Evolutionary conservation across 2,888 invertebrate species (phyloP).

Genomic region (Steinernema scapterisci): DNA sequence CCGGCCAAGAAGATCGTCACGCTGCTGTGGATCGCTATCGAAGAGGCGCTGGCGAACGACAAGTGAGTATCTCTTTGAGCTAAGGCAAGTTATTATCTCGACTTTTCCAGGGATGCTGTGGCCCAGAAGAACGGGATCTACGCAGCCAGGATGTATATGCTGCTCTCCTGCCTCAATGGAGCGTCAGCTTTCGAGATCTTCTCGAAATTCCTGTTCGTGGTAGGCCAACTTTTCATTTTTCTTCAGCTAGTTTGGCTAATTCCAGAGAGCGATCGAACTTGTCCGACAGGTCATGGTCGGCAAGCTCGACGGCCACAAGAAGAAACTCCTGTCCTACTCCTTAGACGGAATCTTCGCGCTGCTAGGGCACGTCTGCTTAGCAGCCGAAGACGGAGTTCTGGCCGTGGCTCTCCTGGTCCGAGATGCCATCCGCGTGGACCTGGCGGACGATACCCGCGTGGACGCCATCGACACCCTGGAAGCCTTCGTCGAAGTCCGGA

Average conservation of each 20-base stretch:
- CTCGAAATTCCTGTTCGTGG: not conserved
- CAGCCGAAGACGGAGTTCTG: not conserved
- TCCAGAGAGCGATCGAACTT: not conserved
- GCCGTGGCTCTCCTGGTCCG: not conserved
- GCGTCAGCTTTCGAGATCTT: conserved; percentile 8
- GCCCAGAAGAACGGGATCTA: not conserved
- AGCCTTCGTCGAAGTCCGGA: not conserved
- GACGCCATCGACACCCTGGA: not conserved
- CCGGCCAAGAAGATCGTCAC: conserved; percentile 6
- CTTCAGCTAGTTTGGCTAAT: not conserved
- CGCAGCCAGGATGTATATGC: not conserved
- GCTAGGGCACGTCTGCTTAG: not conserved
- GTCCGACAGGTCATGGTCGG: not conserved
- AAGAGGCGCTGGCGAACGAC: not conserved
- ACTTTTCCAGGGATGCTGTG: too few species aligned
- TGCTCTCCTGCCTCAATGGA: conserved; percentile 5
- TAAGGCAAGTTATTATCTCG: not conserved
- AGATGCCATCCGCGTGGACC: conserved; percentile 1
- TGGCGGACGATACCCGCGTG: not conserved
- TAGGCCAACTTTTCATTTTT: not conserved
- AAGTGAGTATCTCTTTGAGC: not conserved
- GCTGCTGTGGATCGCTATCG: not conserved
- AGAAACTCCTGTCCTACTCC: not conserved
- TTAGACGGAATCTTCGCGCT: not conserved
- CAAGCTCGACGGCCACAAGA: too few species aligned